These are phyloP conservation scores for Megalops cyprinoides DNA, from an alignment of 2,797 vertebrate species.

Conservation along the genomic window DNA sequence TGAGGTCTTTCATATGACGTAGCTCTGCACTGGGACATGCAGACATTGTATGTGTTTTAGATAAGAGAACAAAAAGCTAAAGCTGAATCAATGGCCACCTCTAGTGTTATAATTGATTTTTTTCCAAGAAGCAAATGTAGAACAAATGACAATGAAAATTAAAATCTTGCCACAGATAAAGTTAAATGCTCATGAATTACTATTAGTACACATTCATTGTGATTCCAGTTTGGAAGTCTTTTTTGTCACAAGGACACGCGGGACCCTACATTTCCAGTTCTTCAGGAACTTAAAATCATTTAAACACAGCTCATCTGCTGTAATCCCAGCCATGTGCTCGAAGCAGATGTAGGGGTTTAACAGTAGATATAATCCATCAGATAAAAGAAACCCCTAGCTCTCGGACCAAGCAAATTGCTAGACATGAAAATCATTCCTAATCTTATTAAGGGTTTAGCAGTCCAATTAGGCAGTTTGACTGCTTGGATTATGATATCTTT, in stretches of 20 bases:
- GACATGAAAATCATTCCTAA: slow-evolving; percentile 78
- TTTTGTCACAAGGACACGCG: not conserved
- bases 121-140: not conserved
- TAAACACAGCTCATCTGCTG: slow-evolving; percentile 43
- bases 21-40: not conserved
- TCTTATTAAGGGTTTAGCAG: slow-evolving; percentile 74
- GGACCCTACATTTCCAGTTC: not conserved
- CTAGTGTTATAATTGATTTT: not conserved
- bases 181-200: slow-evolving; percentile 3
- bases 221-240: not conserved
- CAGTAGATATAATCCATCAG: slow-evolving; percentile 68
- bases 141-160: slow-evolving; percentile 11
- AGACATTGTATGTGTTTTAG: not conserved
- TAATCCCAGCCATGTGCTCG: slow-evolving; percentile 68
- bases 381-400: slow-evolving; percentile 66
- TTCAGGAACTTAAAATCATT: slow-evolving; percentile 20
- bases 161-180: slow-evolving; percentile 1
- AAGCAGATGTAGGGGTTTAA: slow-evolving; percentile 64
- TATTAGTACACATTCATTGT: not conserved
- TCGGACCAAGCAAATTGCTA: slow-evolving; percentile 59
- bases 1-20: not conserved
- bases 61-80: not conserved
- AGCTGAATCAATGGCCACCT: not conserved
- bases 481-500: slow-evolving; percentile 65
- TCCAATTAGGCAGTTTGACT: slow-evolving; percentile 71